Base-by-base conservation (phyloP, 2,888 invertebrate species). In the Microdon myrmicae region DNA sequence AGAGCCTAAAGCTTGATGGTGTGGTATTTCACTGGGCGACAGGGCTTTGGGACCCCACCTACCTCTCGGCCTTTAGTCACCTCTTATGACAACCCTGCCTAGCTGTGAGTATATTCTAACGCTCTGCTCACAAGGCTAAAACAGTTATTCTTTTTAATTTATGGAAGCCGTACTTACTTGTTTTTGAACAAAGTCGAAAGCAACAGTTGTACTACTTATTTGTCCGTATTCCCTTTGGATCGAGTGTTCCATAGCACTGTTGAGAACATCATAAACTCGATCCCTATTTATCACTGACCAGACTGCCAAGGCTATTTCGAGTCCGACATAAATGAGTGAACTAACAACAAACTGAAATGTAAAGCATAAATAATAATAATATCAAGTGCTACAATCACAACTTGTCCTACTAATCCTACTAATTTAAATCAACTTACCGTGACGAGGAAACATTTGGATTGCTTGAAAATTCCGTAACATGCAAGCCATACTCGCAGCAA, bases 381-480 rank as follows among this genome's bases (percentile, higher is more conserved):
- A 48, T 10, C 16, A 22, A 20, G 12, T n/a, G 9, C 12, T 45
- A 48, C 28, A 32, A 49, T 34, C 4, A 41, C 32, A 56, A 60
- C 67, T 51, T 67, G 64, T 43, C n/a, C 17, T 17, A 25, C 43
- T 32, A 32, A 38, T 34, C 14, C 23, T 23, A 34, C 41, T 34
- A 25, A 34, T 31, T 66, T 37, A 39, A 48, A 69, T 26, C 31
- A 47, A 81, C 86, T 85, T 81, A 91, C 90, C 74, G 86, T 82
- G 60, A 87, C 84, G 29, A 94, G 84, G 81, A 90, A 85, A 76
- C 90, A 90, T 72, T 87, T 88, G 12, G 89, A 90, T 78, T 90
- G 89, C 70, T 86, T 85, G 61, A 88, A 84, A 4, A 92, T 90
- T 22, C 93, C 93, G 73, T 89, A 90, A 74, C 92, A 93, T 47